Percentiles rank a stretch among this genome's conserved stretches.
Conservation (phyloP, 2,888 invertebrate species). For the Phortica okadai region DNA sequence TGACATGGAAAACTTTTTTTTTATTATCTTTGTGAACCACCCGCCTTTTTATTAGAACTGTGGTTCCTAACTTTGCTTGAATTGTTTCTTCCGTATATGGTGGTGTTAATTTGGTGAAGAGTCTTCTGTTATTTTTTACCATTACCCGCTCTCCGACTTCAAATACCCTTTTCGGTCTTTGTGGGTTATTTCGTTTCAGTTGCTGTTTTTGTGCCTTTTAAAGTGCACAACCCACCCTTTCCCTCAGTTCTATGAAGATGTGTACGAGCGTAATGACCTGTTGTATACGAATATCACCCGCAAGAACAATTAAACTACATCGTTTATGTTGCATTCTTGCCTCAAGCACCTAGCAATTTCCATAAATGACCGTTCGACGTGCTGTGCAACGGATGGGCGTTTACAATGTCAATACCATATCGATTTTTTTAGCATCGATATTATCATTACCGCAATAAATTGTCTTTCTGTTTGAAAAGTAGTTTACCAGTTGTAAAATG, state of each 20-base stretch:
- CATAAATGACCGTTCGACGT: slow-evolving; percentile 44
- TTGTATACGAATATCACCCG: slow-evolving; percentile 36
- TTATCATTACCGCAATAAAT: slow-evolving; percentile 43
- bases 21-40: too few species aligned
- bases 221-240: neutral
- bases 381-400: slow-evolving; percentile 41
- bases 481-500: slow-evolving; percentile 37
- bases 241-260: slow-evolving; percentile 24
- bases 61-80: slow-evolving; percentile 44
- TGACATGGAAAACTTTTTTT: too few species aligned
- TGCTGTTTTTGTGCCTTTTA: neutral
- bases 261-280: slow-evolving; percentile 38
- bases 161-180: slow-evolving; percentile 37
- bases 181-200: neutral
- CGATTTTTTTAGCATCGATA: slow-evolving; percentile 35
- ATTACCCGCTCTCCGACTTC: slow-evolving; percentile 33
- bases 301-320: slow-evolving; percentile 39
- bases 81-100: slow-evolving; percentile 30
- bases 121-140: slow-evolving; percentile 34
- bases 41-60: slow-evolving; percentile 35
- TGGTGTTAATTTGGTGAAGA: slow-evolving; percentile 30
- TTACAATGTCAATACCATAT: slow-evolving; percentile 36
- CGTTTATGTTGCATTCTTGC: slow-evolving; percentile 30
- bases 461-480: slow-evolving; percentile 37
- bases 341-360: slow-evolving; percentile 40